These are phyloP conservation scores for Agriopis leucophaearia DNA, from an alignment of 2,888 invertebrate species.

Conservation along the genomic window DNA sequence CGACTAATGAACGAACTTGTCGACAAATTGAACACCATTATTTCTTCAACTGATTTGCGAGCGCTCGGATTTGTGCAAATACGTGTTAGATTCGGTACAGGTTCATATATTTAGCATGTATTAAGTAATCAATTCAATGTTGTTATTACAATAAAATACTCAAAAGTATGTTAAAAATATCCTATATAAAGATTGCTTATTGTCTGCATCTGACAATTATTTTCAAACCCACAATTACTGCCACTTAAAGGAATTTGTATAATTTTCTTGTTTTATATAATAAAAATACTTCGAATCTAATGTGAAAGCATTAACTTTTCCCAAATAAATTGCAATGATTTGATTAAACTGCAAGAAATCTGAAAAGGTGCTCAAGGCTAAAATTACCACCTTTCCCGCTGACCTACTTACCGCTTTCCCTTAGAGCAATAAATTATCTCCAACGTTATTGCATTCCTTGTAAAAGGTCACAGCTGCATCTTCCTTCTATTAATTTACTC, in stretches of 20 bases:
- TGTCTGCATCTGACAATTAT: too few species aligned
- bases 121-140: too few species aligned
- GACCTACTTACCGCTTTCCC: conserved; percentile 15
- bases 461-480: conserved; percentile 30
- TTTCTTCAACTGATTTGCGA: conserved; percentile 14
- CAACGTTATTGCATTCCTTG: conserved; percentile 24
- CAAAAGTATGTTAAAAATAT: too few species aligned
- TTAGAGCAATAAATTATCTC: conserved; percentile 23
- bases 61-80: conserved; percentile 11
- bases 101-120: background rate
- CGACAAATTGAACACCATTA: conserved; percentile 27
- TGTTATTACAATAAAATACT: background rate
- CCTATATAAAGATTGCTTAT: too few species aligned
- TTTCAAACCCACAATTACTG: background rate
- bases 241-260: background rate
- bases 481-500: conserved; percentile 16
- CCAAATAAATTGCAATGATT: background rate
- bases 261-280: background rate
- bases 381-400: conserved; percentile 10
- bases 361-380: background rate
- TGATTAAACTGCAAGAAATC: background rate
- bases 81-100: background rate
- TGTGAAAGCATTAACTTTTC: background rate
- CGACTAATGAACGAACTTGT: conserved; percentile 24
- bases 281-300: background rate